Percentiles rank a stretch among this genome's conserved stretches.
Conservation (phyloP, 2,113 vertebrate genomes). For the Cololabis saira region DNA sequence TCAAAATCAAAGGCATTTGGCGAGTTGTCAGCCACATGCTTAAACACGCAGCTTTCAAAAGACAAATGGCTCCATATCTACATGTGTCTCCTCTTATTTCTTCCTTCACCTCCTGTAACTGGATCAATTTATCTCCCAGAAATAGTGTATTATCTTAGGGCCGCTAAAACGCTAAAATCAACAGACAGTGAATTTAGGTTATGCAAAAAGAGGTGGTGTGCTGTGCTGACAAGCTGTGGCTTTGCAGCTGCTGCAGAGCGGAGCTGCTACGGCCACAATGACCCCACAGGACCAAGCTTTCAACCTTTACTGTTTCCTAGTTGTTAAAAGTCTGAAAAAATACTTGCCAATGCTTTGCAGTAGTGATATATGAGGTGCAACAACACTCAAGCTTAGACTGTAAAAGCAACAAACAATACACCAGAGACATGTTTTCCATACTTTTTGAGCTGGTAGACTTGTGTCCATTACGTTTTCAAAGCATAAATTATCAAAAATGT, state of each 20-base stretch:
- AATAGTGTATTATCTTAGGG: constrained; percentile 10
- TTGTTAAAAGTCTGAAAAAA: neutral
- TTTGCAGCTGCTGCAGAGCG: neutral
- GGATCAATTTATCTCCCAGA: constrained; percentile 36
- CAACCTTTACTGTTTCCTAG: neutral
- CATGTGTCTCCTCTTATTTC: constrained; percentile 3
- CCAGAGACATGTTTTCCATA: too few species aligned
- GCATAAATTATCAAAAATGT: too few species aligned
- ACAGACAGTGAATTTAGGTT: constrained; percentile 27
- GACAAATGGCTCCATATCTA: constrained; percentile 13
- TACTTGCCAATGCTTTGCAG: too few species aligned
- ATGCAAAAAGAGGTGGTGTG: neutral
- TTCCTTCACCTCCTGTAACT: constrained; percentile 30
- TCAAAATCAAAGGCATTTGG: constrained; percentile 12
- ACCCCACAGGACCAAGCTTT: constrained; percentile 2
- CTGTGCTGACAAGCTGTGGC: constrained; percentile 21
- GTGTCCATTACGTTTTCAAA: too few species aligned
- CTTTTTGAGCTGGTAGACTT: too few species aligned
- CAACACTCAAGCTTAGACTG: neutral
- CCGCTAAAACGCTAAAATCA: constrained; percentile 21
- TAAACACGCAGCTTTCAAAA: constrained; percentile 34
- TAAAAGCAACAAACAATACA: too few species aligned
- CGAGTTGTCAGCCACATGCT: constrained; percentile 19
- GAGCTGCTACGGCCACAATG: neutral
- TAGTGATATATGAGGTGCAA: neutral